Evolutionary conservation across 2,113 vertebrate species (phyloP), one percentile per base, ranked within the genome.

Genomic region (Nyctibius bracteatus): DNA sequence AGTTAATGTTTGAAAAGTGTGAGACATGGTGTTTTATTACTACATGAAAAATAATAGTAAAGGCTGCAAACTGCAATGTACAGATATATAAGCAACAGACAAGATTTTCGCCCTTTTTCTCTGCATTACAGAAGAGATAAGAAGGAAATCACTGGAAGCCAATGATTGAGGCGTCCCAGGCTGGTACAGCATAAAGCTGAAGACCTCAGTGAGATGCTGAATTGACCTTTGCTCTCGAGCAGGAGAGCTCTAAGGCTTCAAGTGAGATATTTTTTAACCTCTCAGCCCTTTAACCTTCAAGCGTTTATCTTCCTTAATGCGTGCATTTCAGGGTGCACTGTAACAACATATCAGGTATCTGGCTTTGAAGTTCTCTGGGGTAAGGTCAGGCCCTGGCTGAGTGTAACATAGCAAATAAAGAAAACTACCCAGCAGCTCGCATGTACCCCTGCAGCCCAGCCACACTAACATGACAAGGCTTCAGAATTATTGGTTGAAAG

Each of bases 161-260:
- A 92, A 9, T 33, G 62, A 89, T 0, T 71, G 83, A 81, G 91
- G 65, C 8, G 2, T 83, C 51, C 80, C 59, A 74, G 82, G 46
- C 43, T 67, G 55, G 35, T 73, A n/a, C 25, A 81, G 13, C 0
- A 0, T 30, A 79, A 81, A 88, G 61, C 83, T 88, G 54, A 74
- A 89, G 57, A n/a, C 49, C 0, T 5, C 55, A 66, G 47, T 10
- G 27, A 93, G 77, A 10, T 14, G 9, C 44, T 7, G 5, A 63
- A 84, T 2, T 92, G 88, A 94, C 95, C 95, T 96, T 30, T 92
- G 88, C 54, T 94, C 14, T 7, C 8, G 3, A 85, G 81, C 41
- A 51, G 58, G 41, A 74, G 52, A 88, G 65, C 81, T 94, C 91
- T 87, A 89, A 54, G 66, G 66, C 95, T 97, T 89, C 95, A 75